Conservation (phyloP, 2,888 invertebrate species). For the Pinctada fucata region DNA sequence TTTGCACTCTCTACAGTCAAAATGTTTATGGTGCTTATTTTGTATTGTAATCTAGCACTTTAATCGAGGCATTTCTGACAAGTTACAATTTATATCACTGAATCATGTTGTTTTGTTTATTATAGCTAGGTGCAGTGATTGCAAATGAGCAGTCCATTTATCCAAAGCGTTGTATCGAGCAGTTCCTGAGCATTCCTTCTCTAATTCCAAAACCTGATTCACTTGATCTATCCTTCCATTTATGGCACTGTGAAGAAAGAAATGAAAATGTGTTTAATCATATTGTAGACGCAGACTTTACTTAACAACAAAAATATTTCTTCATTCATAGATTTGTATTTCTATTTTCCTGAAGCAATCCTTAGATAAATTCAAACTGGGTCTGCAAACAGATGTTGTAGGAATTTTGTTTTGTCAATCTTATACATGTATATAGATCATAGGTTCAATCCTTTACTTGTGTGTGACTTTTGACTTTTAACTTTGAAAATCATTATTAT, state of each 20-base stretch:
- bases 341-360: neutral
- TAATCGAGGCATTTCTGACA: too few species aligned
- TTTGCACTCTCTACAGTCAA: too few species aligned
- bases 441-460: too few species aligned
- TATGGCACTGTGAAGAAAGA: slow-evolving; percentile 77
- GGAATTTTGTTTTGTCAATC: too few species aligned
- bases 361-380: neutral
- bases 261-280: slow-evolving; percentile 10
- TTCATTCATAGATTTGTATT: slow-evolving; percentile 23
- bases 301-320: too few species aligned
- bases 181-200: slow-evolving; percentile 83
- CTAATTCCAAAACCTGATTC: slow-evolving; percentile 93
- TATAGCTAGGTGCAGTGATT: slow-evolving; percentile 91
- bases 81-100: neutral
- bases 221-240: slow-evolving; percentile 85
- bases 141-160: slow-evolving; percentile 95
- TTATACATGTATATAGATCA: too few species aligned
- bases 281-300: too few species aligned
- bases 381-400: neutral
- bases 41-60: too few species aligned
- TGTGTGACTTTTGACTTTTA: too few species aligned
- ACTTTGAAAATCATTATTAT: too few species aligned
- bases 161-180: slow-evolving; percentile 94
- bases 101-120: slow-evolving; percentile 92
- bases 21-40: too few species aligned